Conservation (phyloP, 2,888 invertebrate species). For the Julus scanicus region DNA sequence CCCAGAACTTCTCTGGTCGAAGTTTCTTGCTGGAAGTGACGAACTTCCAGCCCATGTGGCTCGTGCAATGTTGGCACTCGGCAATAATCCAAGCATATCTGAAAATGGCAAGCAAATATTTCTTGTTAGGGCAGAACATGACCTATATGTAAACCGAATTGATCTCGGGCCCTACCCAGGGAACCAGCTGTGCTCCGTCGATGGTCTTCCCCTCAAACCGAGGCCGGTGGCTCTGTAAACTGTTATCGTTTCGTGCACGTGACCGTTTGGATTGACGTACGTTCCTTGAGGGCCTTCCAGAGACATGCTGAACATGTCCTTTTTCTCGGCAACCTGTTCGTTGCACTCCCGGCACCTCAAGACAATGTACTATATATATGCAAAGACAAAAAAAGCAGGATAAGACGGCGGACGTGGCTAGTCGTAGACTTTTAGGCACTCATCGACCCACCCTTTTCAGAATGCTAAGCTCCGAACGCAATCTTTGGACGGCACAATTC, state of each 20-base stretch:
- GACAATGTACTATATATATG: constrained; percentile 59
- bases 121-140: not conserved
- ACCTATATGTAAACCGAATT: too few relatives aligned
- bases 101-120: not conserved
- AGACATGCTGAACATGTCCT: constrained; percentile 82
- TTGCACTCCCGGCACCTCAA: constrained; percentile 71
- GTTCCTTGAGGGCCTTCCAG: constrained; percentile 82
- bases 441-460: constrained; percentile 65
- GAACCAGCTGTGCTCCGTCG: constrained; percentile 84
- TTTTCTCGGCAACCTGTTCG: constrained; percentile 72
- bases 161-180: constrained; percentile 79
- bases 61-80: constrained; percentile 74
- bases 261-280: constrained; percentile 83
- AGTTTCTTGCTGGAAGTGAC: constrained; percentile 73
- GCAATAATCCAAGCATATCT: constrained; percentile 86
- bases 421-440: constrained; percentile 56
- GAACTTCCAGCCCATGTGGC: constrained; percentile 85
- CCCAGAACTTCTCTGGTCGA: constrained; percentile 77
- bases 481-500: constrained; percentile 76
- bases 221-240: constrained; percentile 66
- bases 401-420: too few relatives aligned
- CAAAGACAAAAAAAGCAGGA: not conserved
- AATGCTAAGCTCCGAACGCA: constrained; percentile 71
- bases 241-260: constrained; percentile 84
- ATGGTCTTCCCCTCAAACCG: constrained; percentile 69